Percentiles rank a stretch among this genome's conserved stretches.
Conservation (phyloP, 2,797 vertebrate species). For the Bovichtus variegatus region DNA sequence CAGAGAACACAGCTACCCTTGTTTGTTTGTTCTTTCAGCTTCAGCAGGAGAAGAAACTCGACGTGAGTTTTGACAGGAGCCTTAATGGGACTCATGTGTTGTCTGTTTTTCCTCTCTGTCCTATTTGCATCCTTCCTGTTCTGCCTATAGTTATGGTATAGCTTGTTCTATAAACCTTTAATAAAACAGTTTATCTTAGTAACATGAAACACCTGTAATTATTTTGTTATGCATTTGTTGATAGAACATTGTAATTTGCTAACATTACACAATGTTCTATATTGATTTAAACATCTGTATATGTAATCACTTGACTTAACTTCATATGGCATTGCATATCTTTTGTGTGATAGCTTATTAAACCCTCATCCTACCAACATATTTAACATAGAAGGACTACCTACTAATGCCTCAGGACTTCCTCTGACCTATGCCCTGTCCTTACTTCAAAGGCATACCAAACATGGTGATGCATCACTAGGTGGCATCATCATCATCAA, state of each 20-base stretch:
- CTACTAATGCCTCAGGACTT: too few relatives aligned
- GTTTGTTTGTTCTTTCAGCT: slow-evolving; percentile 24
- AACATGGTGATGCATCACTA: not conserved
- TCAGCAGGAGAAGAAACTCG: not conserved
- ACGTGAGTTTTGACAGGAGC: not conserved
- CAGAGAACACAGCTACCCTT: slow-evolving; percentile 26
- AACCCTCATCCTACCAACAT: too few relatives aligned
- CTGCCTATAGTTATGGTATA: not conserved
- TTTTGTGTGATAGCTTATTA: slow-evolving; percentile 10
- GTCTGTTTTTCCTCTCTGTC: slow-evolving; percentile 5
- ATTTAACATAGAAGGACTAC: too few relatives aligned
- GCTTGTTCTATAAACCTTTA: not conserved
- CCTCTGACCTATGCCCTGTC: not conserved
- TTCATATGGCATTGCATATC: not conserved
- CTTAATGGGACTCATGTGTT: slow-evolving; percentile 28
- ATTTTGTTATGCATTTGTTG: not conserved
- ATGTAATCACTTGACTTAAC: not conserved
- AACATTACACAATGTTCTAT: slow-evolving; percentile 19
- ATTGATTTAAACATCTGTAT: slow-evolving; percentile 9
- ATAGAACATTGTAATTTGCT: not conserved
- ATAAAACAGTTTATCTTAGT: slow-evolving; percentile 6
- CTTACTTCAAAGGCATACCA: slow-evolving; percentile 43
- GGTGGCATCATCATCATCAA: slow-evolving; percentile 9
- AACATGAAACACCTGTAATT: not conserved
- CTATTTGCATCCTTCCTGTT: not conserved